Evolutionary conservation across 2,113 vertebrate genomes (phyloP).

Genomic region (Petaurus breviceps): DNA sequence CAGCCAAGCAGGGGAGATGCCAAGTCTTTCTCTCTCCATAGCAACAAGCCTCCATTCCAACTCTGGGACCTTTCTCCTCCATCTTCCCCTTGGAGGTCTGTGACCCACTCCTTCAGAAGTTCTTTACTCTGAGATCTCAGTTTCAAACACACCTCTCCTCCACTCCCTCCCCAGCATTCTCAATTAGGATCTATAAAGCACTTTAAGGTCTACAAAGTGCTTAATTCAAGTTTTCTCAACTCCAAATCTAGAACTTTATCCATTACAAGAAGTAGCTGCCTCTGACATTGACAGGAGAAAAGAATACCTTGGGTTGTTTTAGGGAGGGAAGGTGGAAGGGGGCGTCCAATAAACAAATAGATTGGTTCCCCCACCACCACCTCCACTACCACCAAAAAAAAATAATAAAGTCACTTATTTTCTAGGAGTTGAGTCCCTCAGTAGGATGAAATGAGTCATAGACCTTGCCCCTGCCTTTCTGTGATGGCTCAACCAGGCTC

Average conservation of each 20-base stretch:
- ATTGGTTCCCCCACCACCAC: neutral
- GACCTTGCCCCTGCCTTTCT: neutral
- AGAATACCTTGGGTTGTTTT: neutral
- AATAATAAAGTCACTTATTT: neutral
- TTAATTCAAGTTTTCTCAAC: neutral
- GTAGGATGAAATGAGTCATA: neutral
- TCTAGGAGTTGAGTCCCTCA: neutral
- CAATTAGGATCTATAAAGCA: neutral
- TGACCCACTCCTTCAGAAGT: neutral
- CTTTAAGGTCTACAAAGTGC: neutral
- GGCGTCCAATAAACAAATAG: neutral
- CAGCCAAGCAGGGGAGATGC: constrained; percentile 68
- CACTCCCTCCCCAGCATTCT: neutral
- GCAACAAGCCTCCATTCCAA: constrained; percentile 56
- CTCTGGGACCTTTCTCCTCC: neutral
- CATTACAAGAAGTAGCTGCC: neutral
- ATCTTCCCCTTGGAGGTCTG: neutral
- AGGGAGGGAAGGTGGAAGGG: too few species aligned
- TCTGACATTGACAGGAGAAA: neutral
- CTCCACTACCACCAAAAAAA: neutral
- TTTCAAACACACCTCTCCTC: neutral
- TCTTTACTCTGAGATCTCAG: neutral
- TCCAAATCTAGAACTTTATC: neutral
- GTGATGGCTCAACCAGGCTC: neutral
- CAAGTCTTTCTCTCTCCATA: constrained; percentile 74